Evolutionary conservation across 2,797 vertebrate species (phyloP).

Genomic region (Manis javanica): DNA sequence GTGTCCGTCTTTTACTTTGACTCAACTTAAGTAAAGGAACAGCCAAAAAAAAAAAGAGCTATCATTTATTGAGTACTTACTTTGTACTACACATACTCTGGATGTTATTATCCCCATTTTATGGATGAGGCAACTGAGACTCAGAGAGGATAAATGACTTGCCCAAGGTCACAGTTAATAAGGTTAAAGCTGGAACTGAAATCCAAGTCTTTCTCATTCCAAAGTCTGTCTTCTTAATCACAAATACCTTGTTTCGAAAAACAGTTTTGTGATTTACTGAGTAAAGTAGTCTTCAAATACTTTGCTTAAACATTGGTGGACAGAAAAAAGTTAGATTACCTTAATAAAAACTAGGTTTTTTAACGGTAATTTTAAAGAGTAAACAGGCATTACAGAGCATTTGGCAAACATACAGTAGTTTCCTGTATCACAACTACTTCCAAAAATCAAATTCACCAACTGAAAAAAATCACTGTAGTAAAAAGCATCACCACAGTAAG

Average conservation of each 20-base stretch:
- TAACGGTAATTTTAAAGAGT: neutral
- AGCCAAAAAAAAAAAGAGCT: neutral
- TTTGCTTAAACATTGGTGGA: neutral
- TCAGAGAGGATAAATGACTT: neutral
- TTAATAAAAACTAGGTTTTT: neutral
- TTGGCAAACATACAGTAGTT: neutral
- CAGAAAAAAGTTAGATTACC: neutral
- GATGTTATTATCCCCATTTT: neutral
- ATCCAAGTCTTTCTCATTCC: neutral
- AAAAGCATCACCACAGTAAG: neutral
- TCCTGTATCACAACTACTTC: neutral
- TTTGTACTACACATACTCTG: neutral
- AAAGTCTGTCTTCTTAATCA: neutral
- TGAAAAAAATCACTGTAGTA: neutral
- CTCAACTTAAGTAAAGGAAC: neutral
- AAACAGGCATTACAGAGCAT: neutral
- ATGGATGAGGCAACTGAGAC: neutral
- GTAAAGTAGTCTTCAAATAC: constrained; percentile 7
- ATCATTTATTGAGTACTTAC: neutral
- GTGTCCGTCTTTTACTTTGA: neutral
- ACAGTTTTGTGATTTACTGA: neutral
- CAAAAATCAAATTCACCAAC: neutral
- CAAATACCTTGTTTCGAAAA: neutral
- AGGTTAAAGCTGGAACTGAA: constrained; percentile 10
- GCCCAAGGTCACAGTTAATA: neutral